Evolutionary conservation across 2,888 invertebrate species (phyloP), one percentile per base, ranked within the genome.

Genomic region (Drosophila atripex): DNA sequence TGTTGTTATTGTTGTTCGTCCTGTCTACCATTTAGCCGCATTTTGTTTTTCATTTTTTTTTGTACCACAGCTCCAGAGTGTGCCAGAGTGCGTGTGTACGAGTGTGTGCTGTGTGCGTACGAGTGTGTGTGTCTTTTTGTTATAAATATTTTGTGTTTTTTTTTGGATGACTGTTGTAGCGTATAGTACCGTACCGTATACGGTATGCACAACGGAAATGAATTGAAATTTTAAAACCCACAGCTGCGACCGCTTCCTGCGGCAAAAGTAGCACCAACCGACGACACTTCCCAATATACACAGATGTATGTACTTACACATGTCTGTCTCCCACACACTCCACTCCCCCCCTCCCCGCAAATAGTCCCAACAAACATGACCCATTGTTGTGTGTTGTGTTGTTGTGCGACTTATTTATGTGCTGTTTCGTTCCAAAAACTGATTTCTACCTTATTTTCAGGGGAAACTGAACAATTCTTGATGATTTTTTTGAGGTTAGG

Each of bases 201-300:
- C 63, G 68, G 86, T 76, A 69, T 79, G 76, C 72, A 76, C 76
- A 82, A 76, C 75, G 88, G 85, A 88, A 89, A 86, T 84, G 83
- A 88, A 86, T 89, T 88, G 89, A 88, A 89, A 86, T 83, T 88
- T 88, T 82, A 86, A 88, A 89, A 85, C 76, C 85, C 80, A 78
- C 88, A 88, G 88, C 88, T 89, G 88, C 84, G 89, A 85, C 88
- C 83, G 88, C 88, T 83, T 83, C 86, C 88, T 87, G 83, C 88
- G 86, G 83, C 83, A 84, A 86, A 78, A 78, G 83, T 63, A 87
- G 77, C 88, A 76, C 53, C 72, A 65, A 54, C 52, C 86, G 69
- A 70, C 79, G 77, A 82, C 82, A 78, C 84, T 73, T 77, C 53
- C 69, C 68, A 59, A 72, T 66, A 59, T 63, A 78, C 63, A 73